A percentile compares a stretch with the other conserved stretches of the same genome.
Conservation (phyloP, 2,888 invertebrate species). For the Platycheirus albimanus region DNA sequence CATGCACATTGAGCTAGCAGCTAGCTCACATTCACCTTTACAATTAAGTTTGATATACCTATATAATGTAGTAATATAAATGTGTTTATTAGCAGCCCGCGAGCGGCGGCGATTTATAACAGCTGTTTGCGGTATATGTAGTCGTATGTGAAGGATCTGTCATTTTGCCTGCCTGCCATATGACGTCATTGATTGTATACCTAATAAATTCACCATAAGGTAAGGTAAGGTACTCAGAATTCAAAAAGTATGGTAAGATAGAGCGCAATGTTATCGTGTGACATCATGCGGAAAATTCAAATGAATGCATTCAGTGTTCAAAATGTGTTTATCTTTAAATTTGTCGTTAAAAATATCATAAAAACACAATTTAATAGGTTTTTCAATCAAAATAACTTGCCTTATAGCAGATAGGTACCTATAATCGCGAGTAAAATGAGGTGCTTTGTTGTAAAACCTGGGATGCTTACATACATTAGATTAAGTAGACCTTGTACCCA, state of each 20-base stretch:
- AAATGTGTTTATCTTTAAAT: not conserved
- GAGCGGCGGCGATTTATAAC: slow-evolving; percentile 42
- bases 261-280: slow-evolving; percentile 12
- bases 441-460: too few species aligned
- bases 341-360: too few species aligned
- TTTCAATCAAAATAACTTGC: too few species aligned
- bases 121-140: slow-evolving; percentile 18
- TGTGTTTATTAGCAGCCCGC: slow-evolving; percentile 17
- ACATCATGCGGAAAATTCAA: slow-evolving; percentile 49
- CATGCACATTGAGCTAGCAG: slow-evolving; percentile 64
- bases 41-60: too few species aligned
- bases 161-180: slow-evolving; percentile 12
- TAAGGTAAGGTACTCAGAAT: not conserved
- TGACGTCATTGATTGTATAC: slow-evolving; percentile 8
- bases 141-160: slow-evolving; percentile 23
- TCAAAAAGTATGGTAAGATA: not conserved
- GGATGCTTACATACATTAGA: too few species aligned
- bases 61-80: too few species aligned
- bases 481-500: too few species aligned
- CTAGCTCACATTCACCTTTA: slow-evolving; percentile 12
- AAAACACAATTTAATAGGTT: too few species aligned
- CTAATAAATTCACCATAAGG: slow-evolving; percentile 15
- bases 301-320: slow-evolving; percentile 42
- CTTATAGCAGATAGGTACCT: too few species aligned
- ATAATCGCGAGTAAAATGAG: too few species aligned